Conservation (phyloP, 1,140 invertebrate species). For the Lordiphosa clarofinis region DNA sequence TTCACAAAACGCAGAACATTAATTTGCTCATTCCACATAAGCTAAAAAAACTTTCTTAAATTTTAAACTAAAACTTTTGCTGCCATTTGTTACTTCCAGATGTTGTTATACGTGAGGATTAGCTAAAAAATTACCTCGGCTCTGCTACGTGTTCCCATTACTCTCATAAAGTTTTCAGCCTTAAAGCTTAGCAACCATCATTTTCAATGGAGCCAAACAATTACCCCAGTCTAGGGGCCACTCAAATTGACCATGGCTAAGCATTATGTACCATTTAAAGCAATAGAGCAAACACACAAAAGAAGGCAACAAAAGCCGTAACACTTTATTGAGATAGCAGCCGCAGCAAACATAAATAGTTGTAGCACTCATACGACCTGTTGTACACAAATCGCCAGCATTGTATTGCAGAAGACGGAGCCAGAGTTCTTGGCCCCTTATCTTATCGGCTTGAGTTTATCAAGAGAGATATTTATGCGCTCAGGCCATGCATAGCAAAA, state of each 20-base stretch:
- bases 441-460: constrained; percentile 57
- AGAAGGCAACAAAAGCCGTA: constrained; percentile 31
- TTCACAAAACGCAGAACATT: too few relatives aligned
- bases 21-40: too few relatives aligned
- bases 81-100: too few relatives aligned
- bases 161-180: constrained; percentile 10
- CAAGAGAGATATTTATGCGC: constrained; percentile 34
- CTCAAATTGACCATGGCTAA: constrained; percentile 31
- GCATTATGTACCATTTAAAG: constrained; percentile 35
- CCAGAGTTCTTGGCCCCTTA: constrained; percentile 34
- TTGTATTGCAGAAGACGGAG: constrained; percentile 4
- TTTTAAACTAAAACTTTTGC: too few relatives aligned
- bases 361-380: constrained; percentile 57
- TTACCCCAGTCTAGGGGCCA: neutral
- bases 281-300: constrained; percentile 24
- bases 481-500: constrained; percentile 29
- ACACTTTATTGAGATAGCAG: constrained; percentile 14
- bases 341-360: constrained; percentile 11
- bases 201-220: constrained; percentile 3
- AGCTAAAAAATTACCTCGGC: too few relatives aligned
- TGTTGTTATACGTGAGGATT: too few relatives aligned
- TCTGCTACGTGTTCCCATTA: too few relatives aligned
- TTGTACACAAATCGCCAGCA: constrained; percentile 45
- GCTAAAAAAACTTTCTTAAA: too few relatives aligned
- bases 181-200: constrained; percentile 5